phyloP scores from a whole-genome alignment of 2,797 vertebrate genomes.

The Alauda arvensis region DNA sequence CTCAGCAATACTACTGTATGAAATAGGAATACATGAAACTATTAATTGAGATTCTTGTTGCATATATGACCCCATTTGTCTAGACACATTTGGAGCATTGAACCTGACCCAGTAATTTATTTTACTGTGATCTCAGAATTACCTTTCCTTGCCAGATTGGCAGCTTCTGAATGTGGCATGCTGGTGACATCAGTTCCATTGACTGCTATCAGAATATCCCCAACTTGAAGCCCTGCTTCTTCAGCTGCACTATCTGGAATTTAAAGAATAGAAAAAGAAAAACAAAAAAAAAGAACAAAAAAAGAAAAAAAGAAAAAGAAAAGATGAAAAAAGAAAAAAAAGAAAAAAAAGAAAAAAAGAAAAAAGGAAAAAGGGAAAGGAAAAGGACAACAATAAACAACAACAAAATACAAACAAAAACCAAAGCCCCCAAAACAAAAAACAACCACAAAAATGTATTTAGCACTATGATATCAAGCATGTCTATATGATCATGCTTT shows the following conservation, averaged over 20 bases:
- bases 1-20: neutral
- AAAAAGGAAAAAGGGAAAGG: too few species aligned
- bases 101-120: neutral
- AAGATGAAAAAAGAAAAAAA: too few species aligned
- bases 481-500: neutral
- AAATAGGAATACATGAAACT: neutral
- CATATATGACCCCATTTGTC: neutral
- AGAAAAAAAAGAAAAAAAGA: neutral
- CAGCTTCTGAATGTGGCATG: conserved; percentile 87
- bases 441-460: neutral
- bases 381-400: neutral
- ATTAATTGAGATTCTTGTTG: neutral
- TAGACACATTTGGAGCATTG: neutral
- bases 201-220: conserved; percentile 85
- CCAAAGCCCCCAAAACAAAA: neutral
- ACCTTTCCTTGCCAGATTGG: conserved; percentile 87
- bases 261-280: neutral
- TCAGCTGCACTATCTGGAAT: conserved; percentile 86
- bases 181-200: conserved; percentile 89
- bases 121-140: neutral
- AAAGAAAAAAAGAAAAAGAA: too few species aligned
- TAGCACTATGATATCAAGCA: neutral
- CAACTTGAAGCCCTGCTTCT: conserved; percentile 85
- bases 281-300: too few species aligned
- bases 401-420: neutral